Evolutionary conservation across 2,113 vertebrate genomes (phyloP).

Genomic region (Melanostigma gelatinosum): DNA sequence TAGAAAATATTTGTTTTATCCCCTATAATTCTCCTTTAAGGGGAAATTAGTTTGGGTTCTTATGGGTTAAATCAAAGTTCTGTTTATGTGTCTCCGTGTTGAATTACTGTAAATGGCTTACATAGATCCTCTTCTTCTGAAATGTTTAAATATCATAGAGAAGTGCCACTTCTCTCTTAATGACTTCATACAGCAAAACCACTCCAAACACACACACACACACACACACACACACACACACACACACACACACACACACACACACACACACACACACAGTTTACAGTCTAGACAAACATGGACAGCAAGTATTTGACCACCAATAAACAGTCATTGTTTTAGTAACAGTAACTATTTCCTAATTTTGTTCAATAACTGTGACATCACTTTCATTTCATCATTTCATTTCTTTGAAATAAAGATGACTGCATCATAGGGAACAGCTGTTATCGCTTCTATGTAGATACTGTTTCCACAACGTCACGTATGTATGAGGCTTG

Average conservation of each 20-base stretch:
- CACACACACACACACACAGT: background rate
- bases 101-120: constrained; percentile 64
- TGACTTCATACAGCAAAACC: background rate
- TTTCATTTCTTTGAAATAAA: constrained; percentile 31
- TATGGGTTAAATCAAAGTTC: constrained; percentile 7
- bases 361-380: constrained; percentile 2
- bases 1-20: too few relatives aligned
- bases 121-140: constrained; percentile 66
- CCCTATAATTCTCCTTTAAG: too few relatives aligned
- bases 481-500: background rate
- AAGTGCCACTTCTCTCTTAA: constrained; percentile 64
- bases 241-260: too few relatives aligned
- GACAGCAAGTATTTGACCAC: background rate
- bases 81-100: background rate
- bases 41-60: too few relatives aligned
- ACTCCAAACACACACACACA: background rate
- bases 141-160: constrained; percentile 45
- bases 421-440: background rate
- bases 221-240: background rate
- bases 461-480: background rate
- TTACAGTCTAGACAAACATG: background rate
- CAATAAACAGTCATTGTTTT: background rate
- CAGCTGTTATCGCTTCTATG: background rate
- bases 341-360: constrained; percentile 8
- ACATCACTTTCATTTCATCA: constrained; percentile 50